Evolutionary conservation across 2,888 invertebrate genomes (phyloP), one percentile per base, ranked within the genome.

Genomic region (Lordiphosa andalusiaca): DNA sequence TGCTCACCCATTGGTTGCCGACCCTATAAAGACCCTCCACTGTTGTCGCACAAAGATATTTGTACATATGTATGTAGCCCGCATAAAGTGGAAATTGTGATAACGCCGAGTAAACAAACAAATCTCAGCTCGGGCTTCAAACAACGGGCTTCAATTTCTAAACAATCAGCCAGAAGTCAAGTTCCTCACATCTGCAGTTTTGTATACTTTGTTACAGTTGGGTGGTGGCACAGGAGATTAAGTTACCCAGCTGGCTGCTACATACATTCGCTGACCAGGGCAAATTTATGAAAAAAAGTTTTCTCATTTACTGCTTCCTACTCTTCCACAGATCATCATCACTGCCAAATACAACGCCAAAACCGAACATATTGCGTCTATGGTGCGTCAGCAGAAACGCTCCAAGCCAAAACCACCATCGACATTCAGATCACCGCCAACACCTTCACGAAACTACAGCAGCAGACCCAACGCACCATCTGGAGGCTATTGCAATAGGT

Each of bases 351-450:
- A 65, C 57, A 87, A 71, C 61, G 66, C 68, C 30, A 87, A 85
- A 53, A 78, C 88, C 12, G 86, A 72, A 12, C 89, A 89, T 55
- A 88, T 89, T 47, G 71, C 69, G 48, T 85, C 84, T 68, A 82
- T 89, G 88, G 84, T 89, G 16, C 73, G 71, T 30, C 9, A n/a
- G 1, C 89, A 89, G 60, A 88, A 76, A 0, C 38, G 9, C 68
- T 65, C 41, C 86, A 75, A 56, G 25, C 37, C 38, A 74, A 53
- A 4, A 3, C 25, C 42, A 13, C 19, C 35, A 51, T 9, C 19
- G 16, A 16, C 16, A 16, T 16, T 1, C 16, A 16, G 16, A 16
- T 16, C 42, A 13, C 35, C 35, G 44, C 9, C 19, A 16, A 1
- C 16, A 16, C 16, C 21, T 30, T 9, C 30, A 10, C 30, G 30